Evolutionary conservation across 1,140 invertebrate genomes (phyloP).

Genomic region (Anastatus disparis): DNA sequence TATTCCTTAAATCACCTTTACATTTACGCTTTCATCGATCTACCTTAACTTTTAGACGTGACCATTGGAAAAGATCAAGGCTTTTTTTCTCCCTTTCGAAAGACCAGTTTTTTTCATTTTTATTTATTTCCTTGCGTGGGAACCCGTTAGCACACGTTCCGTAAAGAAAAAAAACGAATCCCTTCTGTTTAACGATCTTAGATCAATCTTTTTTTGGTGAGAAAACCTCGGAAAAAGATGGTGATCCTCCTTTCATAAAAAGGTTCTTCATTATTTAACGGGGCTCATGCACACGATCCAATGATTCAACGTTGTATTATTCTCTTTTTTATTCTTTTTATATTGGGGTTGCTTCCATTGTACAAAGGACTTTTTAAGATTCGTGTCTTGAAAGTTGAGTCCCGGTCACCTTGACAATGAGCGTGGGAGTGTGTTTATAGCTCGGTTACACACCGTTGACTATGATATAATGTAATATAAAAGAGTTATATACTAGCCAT

Average conservation of each 20-base stretch:
- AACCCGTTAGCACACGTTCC: constrained; percentile 51
- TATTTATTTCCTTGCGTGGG: constrained; percentile 53
- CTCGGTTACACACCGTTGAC: constrained; percentile 53
- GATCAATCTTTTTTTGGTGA: constrained; percentile 14
- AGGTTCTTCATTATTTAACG: too few relatives aligned
- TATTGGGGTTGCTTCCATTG: constrained; percentile 30
- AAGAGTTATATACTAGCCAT: constrained; percentile 18
- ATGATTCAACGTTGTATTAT: constrained; percentile 27
- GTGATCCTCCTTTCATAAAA: too few relatives aligned
- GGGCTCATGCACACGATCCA: constrained; percentile 21
- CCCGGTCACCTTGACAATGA: constrained; percentile 56
- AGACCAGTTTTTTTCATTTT: constrained; percentile 6
- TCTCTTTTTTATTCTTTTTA: constrained; percentile 15
- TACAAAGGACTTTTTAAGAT: constrained; percentile 5
- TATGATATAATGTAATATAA: neutral
- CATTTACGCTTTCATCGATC: constrained; percentile 3
- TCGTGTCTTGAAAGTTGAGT: constrained; percentile 59
- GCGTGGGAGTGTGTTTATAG: constrained; percentile 62
- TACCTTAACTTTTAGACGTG: constrained; percentile 29
- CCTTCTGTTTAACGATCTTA: constrained; percentile 18
- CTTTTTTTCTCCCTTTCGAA: constrained; percentile 10
- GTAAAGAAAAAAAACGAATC: constrained; percentile 17
- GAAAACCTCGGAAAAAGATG: neutral
- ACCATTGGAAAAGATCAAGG: constrained; percentile 26
- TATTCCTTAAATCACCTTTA: too few relatives aligned